Base-by-base conservation (phyloP, 2,113 vertebrate species). In the Meles meles region DNA sequence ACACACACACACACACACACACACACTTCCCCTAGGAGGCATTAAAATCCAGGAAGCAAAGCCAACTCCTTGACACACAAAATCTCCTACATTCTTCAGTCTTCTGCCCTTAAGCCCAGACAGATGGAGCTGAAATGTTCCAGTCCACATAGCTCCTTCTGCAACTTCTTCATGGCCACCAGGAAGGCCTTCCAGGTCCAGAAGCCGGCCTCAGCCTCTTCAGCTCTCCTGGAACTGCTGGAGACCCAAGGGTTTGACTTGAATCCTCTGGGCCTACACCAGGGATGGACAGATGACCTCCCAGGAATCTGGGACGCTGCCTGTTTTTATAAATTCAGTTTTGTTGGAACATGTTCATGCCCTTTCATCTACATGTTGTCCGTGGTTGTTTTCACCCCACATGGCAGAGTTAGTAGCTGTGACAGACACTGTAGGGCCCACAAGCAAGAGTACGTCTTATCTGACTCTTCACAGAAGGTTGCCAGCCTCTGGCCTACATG, bases 111-210 rank as follows among this genome's bases (percentile, higher is more conserved):
- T 49, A 27, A 10, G 39, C n/a, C 8, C 5, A 6, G 3, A 0
- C 3, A 14, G 39, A 63, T 2, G 49, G 9, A 31, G 71, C 29
- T 39, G 10, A 34, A 76, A 14, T 8, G 39, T 11, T 15, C 20
- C 29, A 2, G 31, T 2, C 15, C 25, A 1, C 12, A 10, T 9
- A 29, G 20, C 0, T 21, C 25, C 29, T 79, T 67, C 72, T 63
- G 12, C 6, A 0, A 44, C n/a, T 15, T 44, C 63, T 34, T 18
- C 2, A 0, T 4, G 7, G 25, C 27, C 52, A 7, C 0, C 0
- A 3, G 61, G 47, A 34, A 31, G n/a, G 17, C 52, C n/a, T 52
- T 27, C 29, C 11, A 10, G 12, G 52, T 20, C 34, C 34, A 31
- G 25, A 5, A 42, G 37, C 39, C 57, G 31, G 27, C 25, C 81